Conservation (phyloP, 2,797 vertebrate genomes). For the Tapera naevia region DNA sequence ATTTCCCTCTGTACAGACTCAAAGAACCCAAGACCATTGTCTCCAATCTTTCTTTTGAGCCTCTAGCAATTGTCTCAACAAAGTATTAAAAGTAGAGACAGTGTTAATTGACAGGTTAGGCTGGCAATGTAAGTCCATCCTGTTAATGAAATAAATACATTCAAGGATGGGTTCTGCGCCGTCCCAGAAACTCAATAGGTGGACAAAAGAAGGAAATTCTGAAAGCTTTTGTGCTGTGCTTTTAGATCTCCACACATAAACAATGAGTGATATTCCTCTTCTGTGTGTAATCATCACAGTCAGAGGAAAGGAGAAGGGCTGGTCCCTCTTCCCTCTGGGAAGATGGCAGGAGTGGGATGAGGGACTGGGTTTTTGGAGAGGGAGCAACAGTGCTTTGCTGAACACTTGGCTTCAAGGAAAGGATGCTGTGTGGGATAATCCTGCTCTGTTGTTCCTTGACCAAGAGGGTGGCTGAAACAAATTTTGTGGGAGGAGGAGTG, state of each 20-base stretch:
- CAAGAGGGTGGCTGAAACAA: not conserved
- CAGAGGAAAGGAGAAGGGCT: not conserved
- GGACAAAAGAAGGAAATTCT: not conserved
- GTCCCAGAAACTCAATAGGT: not conserved
- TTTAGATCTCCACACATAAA: not conserved
- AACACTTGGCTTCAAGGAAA: not conserved
- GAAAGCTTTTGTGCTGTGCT: not conserved
- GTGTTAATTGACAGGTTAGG: not conserved
- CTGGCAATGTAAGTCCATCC: not conserved
- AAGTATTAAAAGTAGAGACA: not conserved
- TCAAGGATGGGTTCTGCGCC: not conserved
- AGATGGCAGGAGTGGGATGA: not conserved
- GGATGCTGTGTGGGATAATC: not conserved
- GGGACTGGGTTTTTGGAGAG: not conserved
- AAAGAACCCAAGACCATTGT: not conserved
- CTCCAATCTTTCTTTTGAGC: not conserved
- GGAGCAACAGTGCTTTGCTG: not conserved
- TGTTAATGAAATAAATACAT: not conserved
- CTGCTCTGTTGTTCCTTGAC: not conserved
- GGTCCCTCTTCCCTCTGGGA: not conserved
- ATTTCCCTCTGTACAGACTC: not conserved
- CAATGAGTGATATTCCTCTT: not conserved
- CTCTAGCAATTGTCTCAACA: not conserved
- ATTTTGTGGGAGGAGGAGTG: not conserved
- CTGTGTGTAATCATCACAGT: rapidly evolving